phyloP scores from a whole-genome alignment of 2,113 vertebrate species.

The human region GRCh38 chr9:127491001-127491500 shows the following conservation, averaged over 20 bases:
- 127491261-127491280: slow-evolving; percentile 96
- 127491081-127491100: neutral
- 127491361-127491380: slow-evolving; percentile 12
- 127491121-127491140: neutral
- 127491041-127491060: neutral
- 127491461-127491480: neutral
- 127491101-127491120: neutral
- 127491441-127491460: neutral
- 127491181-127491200: slow-evolving; percentile 81
- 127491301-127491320: slow-evolving; percentile 77
- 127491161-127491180: neutral
- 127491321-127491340: neutral
- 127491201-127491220: slow-evolving; percentile 97
- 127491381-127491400: neutral
- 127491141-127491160: slow-evolving; percentile 25
- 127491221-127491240: slow-evolving; percentile 98
- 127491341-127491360: neutral
- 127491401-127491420: neutral
- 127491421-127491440: neutral
- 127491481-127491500: neutral
- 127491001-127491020: fast-evolving
- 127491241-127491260: slow-evolving; percentile 98
- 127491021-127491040: neutral
- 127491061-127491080: neutral
- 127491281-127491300: slow-evolving; percentile 96